Evolutionary conservation across 30 jellyfish, hydroid and myxozoan genomes (phyloP).

Genomic region (Haliclystus octoradiatus): DNA sequence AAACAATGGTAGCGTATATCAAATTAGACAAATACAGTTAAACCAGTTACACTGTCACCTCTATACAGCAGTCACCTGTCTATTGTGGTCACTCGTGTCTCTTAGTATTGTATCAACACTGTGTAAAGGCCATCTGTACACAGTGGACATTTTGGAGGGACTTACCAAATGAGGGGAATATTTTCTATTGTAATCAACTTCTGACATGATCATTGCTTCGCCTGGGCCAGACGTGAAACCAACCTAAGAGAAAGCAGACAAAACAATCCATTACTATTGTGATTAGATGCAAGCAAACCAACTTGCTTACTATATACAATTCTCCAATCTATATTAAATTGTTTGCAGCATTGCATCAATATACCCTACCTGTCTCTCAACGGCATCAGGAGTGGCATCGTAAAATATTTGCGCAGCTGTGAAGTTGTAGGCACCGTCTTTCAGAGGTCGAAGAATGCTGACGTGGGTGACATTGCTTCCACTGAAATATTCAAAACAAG

Average conservation of each 20-base stretch:
- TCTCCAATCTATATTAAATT: no score
- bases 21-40: background rate
- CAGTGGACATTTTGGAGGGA: background rate
- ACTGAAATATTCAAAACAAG: background rate
- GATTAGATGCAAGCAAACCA: no score
- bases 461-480: slow-evolving; percentile 52
- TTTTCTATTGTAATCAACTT: slow-evolving; percentile 75
- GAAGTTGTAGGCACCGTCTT: slow-evolving; percentile 68
- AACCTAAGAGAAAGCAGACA: slow-evolving; percentile 16
- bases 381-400: slow-evolving; percentile 66
- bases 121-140: no score
- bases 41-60: background rate
- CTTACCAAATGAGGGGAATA: slow-evolving; percentile 95
- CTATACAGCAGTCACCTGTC: background rate
- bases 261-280: no score
- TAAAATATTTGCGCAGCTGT: slow-evolving; percentile 85
- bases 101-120: no score
- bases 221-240: slow-evolving; percentile 93
- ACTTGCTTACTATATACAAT: no score
- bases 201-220: slow-evolving; percentile 86
- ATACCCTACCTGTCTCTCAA: slow-evolving; percentile 73
- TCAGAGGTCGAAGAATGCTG: slow-evolving; percentile 59
- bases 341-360: no score
- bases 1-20: no score
- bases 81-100: no score